Base-by-base conservation (phyloP, 2,797 vertebrate species). In the Phyllotis vaccarum region DNA sequence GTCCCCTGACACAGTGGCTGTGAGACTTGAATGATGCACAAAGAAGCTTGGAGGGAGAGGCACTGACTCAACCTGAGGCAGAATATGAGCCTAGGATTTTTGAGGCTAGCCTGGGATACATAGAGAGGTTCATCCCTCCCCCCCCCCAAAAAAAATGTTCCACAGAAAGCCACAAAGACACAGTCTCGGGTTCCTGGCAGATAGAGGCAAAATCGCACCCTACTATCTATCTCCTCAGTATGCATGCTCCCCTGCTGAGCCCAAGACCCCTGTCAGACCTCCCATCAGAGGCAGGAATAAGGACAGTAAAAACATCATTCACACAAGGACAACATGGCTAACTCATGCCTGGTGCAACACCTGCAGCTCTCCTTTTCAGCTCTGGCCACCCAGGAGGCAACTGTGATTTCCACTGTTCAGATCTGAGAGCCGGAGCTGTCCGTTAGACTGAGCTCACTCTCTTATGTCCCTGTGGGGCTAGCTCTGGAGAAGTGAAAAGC, bases 271-370 rank as follows among this genome's bases (percentile, higher is more conserved):
- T 1, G 29, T 8, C 86, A 75, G 37, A 8, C 49, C 56, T n/a
- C 66, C 34, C 46, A 60, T 64, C 29, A 0, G 31, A 64, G 70
- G 24, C 66, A 49, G 21, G 74, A 17, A 27, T 0, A 6, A 52
- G 0, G 19, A 7, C 6, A 6, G 22, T 4, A 5, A 89, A 6
- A 3, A 27, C 13, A 16, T 2, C 1, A 49, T 31, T 8, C 2
- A 16, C 17, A n/a, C 24, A 40, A n/a, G 2, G 43, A 29, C 1
- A 5, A 10, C 2, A 22, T 8, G 64, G 66, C 2, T 31, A 49
- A 29, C 21, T 2, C 49, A 54, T 4, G 43, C 62, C 40, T 46
- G 88, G 29, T 27, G 11, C 22, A 1, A 74, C 1, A 27, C 49
- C 34, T 6, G 3, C 31, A 31, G 40, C 66, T 62, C 37, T 56